Conservation (phyloP, 1,140 invertebrate genomes). For the Harlomillsia oculata region DNA sequence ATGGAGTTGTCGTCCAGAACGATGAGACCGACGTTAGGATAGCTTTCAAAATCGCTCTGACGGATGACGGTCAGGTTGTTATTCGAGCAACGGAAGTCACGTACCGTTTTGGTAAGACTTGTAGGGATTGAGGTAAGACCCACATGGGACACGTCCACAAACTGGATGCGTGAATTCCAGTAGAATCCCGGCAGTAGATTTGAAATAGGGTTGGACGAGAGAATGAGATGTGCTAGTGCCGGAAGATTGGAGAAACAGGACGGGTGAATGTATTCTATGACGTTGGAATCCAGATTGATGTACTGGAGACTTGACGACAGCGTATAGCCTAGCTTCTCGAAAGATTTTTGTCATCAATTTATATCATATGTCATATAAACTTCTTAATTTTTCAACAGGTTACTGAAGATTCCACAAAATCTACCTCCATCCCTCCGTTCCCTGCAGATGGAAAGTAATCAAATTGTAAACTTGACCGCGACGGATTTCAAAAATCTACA, state of each 20-base stretch:
- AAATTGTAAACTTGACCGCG: constrained; percentile 52
- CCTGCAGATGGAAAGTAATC: constrained; percentile 56
- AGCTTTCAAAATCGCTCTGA: constrained; percentile 79
- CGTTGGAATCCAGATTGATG: constrained; percentile 72
- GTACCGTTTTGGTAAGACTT: constrained; percentile 69
- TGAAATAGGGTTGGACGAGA: constrained; percentile 58
- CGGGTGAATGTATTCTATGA: constrained; percentile 55
- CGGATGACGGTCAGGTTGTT: constrained; percentile 63
- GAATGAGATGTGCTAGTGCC: constrained; percentile 61
- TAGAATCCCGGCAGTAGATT: constrained; percentile 54
- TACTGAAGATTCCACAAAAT: constrained; percentile 55
- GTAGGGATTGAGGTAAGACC: constrained; percentile 68
- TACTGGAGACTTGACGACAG: too few relatives aligned
- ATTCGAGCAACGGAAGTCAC: constrained; percentile 62
- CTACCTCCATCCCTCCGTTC: constrained; percentile 52
- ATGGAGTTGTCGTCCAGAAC: constrained; percentile 72
- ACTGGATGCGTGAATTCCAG: constrained; percentile 55
- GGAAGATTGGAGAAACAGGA: constrained; percentile 62
- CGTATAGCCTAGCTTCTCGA: too few relatives aligned
- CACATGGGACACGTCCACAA: constrained; percentile 70
- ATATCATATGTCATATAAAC: too few relatives aligned
- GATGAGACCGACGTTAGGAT: constrained; percentile 67
- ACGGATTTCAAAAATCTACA: constrained; percentile 59
- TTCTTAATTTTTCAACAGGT: constrained; percentile 32
- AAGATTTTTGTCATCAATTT: too few relatives aligned